These are phyloP conservation scores for Sycophila sp. DNA, from an alignment of 1,140 invertebrate genomes.

Conservation along the genomic window DNA sequence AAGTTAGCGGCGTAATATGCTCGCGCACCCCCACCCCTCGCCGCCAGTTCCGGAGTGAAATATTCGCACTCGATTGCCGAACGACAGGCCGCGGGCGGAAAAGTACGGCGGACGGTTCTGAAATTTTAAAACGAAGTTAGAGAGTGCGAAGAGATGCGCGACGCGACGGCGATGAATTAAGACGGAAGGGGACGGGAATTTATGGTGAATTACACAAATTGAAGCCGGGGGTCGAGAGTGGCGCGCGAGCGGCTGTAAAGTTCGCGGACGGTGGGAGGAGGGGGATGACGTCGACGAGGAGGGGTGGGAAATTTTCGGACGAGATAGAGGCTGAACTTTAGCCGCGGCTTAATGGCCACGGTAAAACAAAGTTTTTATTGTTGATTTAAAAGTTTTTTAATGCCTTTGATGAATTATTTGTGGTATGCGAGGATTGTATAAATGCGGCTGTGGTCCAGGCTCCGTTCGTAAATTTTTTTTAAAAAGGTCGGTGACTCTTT, in stretches of 20 bases:
- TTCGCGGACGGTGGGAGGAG: neutral
- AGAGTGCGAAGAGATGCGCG: neutral
- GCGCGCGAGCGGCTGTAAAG: neutral
- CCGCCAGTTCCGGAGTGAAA: conserved; percentile 50
- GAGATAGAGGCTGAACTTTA: too few relatives aligned
- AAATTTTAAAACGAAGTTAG: conserved; percentile 16
- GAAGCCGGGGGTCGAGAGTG: neutral
- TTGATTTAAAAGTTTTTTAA: too few relatives aligned
- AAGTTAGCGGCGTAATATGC: conserved; percentile 59
- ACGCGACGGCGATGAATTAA: neutral
- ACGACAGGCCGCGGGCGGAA: neutral
- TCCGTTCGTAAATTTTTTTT: too few relatives aligned
- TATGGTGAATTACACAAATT: conserved; percentile 3
- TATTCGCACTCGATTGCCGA: conserved; percentile 46
- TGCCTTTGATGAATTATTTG: too few relatives aligned
- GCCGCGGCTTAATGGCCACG: too few relatives aligned
- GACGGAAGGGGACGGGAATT: neutral
- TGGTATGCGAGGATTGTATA: too few relatives aligned
- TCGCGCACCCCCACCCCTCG: too few relatives aligned
- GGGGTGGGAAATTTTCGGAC: neutral
- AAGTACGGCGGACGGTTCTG: neutral
- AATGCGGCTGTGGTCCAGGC: too few relatives aligned
- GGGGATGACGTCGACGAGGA: too few relatives aligned
- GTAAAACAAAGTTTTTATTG: neutral
- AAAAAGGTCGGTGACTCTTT: too few relatives aligned